Base-by-base conservation (phyloP, 2,113 vertebrate species). In the Columba livia region DNA sequence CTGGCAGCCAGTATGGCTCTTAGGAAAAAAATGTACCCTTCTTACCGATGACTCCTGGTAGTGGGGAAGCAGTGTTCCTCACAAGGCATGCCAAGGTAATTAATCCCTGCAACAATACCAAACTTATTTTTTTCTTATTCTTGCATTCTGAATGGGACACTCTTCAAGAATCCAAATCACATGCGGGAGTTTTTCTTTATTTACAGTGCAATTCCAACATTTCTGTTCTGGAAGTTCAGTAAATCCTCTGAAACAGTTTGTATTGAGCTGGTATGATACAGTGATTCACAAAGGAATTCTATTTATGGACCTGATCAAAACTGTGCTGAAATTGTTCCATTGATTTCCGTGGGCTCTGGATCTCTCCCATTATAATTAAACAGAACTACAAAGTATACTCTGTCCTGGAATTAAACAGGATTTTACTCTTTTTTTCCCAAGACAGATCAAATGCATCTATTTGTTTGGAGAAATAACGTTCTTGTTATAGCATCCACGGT, bases 331-430 rank as follows among this genome's bases (percentile, higher is more conserved):
- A 72, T 56, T 61, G 51, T 91, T 89, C 54, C 20, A 77, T 62
- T 82, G 74, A 89, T 88, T 96, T 92, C 47, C 42, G 38, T 29
- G 23, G 66, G 28, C 25, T 93, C 82, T 89, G 81, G 28, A 47
- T 94, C 32, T 89, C 67, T 91, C 51, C 69, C 23, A 32, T 67
- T 87, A 61, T 58, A 81, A 79, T 79, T 75, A 95, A 89, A 80
- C 18, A 31, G 28, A 42, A 71, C 9, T 47, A 62, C 26, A 83
- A 88, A 70, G 12, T 19, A 20, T 60, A 50, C 4, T 77, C 77
- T 47, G 14, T 75, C 78, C 48, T 73, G 15, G 14, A 81, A 71
- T 72, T 85, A 66, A 82, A 40, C 3, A 42, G 56, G 8, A 40
- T 50, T 93, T 69, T 85, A 65, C 9, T 32, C 10, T 65, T 85